These are phyloP conservation scores for Wasmannia auropunctata DNA, from an alignment of 1,140 invertebrate genomes.

Conservation along the genomic window DNA sequence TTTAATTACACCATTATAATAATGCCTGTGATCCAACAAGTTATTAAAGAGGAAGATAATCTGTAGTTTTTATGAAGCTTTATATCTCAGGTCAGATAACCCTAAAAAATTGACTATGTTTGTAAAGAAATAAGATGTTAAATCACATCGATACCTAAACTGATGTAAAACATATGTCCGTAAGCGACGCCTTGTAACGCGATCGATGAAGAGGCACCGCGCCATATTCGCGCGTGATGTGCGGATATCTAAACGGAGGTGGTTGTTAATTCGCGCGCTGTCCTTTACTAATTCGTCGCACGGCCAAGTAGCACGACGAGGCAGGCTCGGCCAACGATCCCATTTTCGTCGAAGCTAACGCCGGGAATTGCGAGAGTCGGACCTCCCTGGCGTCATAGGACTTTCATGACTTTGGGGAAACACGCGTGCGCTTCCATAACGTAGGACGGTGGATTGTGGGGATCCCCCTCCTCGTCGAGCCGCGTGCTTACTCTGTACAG, in stretches of 20 bases:
- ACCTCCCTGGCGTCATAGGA: conserved; percentile 71
- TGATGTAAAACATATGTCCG: background rate
- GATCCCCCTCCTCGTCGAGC: background rate
- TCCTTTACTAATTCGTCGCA: conserved; percentile 69
- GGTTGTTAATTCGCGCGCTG: conserved; percentile 61
- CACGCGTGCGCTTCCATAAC: conserved; percentile 65
- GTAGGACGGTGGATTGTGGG: conserved; percentile 57
- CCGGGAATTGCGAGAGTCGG: conserved; percentile 69
- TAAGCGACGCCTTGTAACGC: background rate
- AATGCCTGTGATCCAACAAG: background rate
- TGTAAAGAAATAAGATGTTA: background rate
- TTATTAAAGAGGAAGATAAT: background rate
- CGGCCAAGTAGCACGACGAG: background rate
- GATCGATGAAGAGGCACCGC: conserved; percentile 53
- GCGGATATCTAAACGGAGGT: conserved; percentile 15
- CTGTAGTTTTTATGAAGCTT: background rate
- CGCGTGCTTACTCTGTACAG: conserved; percentile 25
- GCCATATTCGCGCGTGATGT: background rate
- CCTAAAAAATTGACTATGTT: background rate
- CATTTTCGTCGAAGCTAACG: conserved; percentile 75
- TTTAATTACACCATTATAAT: conserved; percentile 34
- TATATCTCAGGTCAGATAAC: background rate
- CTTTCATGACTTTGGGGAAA: conserved; percentile 75
- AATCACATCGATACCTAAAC: background rate
- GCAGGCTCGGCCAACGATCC: conserved; percentile 35